Conservation (phyloP, 1,140 invertebrate genomes). For the Drosophila sproati region DNA sequence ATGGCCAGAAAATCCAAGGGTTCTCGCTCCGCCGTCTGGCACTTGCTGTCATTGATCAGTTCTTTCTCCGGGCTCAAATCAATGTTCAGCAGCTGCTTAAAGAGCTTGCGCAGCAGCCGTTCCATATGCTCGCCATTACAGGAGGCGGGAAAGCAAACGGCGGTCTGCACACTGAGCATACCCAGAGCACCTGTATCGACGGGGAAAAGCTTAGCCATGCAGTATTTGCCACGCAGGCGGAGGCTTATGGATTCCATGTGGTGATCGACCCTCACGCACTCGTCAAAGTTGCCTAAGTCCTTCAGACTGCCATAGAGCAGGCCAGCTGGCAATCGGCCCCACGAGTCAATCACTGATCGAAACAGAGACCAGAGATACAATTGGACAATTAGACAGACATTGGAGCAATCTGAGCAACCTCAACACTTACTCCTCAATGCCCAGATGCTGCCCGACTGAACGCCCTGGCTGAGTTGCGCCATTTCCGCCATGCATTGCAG, state of each 20-base stretch:
- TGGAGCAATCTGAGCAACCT: neutral
- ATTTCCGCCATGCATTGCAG: constrained; percentile 47
- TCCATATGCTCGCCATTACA: constrained; percentile 48
- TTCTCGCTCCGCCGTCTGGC: constrained; percentile 25
- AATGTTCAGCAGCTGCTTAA: constrained; percentile 40
- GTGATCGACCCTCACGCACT: constrained; percentile 52
- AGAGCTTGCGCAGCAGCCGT: constrained; percentile 27
- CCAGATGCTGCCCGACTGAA: constrained; percentile 37
- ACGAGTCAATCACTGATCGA: constrained; percentile 63
- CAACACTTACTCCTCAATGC: constrained; percentile 54
- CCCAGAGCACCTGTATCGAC: neutral
- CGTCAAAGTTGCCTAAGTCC: constrained; percentile 71
- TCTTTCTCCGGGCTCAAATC: neutral
- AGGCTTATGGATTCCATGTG: neutral
- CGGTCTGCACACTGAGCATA: constrained; percentile 7
- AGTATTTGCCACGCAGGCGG: constrained; percentile 57
- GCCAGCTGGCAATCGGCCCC: constrained; percentile 64
- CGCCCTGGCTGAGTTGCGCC: constrained; percentile 11
- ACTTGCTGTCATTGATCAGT: constrained; percentile 22
- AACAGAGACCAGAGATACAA: neutral
- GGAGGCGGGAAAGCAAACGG: constrained; percentile 54
- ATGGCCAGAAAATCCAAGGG: constrained; percentile 47
- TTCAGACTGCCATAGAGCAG: constrained; percentile 43
- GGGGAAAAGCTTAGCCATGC: constrained; percentile 35
- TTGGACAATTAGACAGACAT: neutral